Base-by-base conservation (phyloP, 1,140 invertebrate genomes). In the Sminthurides bifidus region DNA sequence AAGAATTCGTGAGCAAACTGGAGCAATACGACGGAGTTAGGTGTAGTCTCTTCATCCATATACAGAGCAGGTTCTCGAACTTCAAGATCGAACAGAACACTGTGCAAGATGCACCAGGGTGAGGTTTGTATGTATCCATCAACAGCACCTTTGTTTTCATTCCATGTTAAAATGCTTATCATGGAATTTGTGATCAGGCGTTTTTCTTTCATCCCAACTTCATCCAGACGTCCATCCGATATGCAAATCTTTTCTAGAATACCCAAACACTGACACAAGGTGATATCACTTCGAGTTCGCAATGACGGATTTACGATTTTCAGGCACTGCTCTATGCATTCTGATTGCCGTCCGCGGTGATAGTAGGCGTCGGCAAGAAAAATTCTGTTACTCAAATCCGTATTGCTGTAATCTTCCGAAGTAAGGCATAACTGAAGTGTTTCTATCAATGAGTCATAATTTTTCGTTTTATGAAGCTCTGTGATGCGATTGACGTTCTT, bases 1-100 rank as follows among this genome's bases (percentile, higher is more conserved):
- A 54, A 31, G 38, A 56, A 61, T 26, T 92, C 85, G 72, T 94
- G 91, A 14, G 79, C 86, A 53, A 81, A 81, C 64, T 87, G 83
- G 31, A 94, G 73, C 43, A 92, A 75, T 70, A 81, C 78, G 1
- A 91, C 72, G 3, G 87, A 87, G 15, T 81, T 73, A 6, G 84
- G 84, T 26, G 88, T 71, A 21, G 79, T 76, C 27, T 80, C 76
- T 30, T 66, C 65, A 55, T 78, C 77, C 24, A 61, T 23, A 38
- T 57, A 61, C 1, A 65, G 41, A 3, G 38, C 49, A n/a, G 63
- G 54, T 35, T 65, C 59, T 14, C 43, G 29, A 17, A 17, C 8
- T 51, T 65, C 63, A 15, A 65, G 30, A 3, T 48, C 29, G 21
- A 45, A 58, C 17, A 65, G 19, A 38, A 65, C 38, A 27, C 37